Conservation (phyloP, 2,113 vertebrate genomes). For the Ctenomys sociabilis region DNA sequence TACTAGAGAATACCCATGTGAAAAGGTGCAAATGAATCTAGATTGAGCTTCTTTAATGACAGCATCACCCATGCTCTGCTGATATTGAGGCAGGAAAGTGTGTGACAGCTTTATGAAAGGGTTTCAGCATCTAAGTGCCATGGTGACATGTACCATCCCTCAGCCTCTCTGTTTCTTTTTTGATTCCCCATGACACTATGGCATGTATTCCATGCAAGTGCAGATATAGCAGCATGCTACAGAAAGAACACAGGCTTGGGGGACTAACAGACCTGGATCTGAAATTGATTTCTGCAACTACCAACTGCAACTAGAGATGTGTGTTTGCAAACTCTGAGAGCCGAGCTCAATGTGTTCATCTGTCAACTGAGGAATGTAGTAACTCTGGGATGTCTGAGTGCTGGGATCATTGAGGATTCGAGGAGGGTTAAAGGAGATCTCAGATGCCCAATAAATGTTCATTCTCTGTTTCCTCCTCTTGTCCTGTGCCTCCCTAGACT, state of each 20-base stretch:
- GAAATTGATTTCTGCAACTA: neutral
- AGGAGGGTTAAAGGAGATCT: neutral
- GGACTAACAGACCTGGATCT: neutral
- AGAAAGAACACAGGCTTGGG: neutral
- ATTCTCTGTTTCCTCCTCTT: neutral
- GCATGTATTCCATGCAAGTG: neutral
- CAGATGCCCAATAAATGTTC: neutral
- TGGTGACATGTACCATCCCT: neutral
- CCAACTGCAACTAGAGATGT: neutral
- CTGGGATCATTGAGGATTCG: neutral
- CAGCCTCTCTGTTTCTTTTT: neutral
- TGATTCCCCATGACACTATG: neutral
- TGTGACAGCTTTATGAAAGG: neutral
- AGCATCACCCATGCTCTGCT: neutral
- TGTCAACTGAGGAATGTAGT: neutral
- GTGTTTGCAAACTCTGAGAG: neutral
- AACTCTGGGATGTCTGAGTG: neutral
- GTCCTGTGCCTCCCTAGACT: neutral
- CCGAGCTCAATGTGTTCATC: neutral
- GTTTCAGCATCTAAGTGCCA: neutral
- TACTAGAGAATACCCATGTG: neutral
- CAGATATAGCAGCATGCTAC: neutral
- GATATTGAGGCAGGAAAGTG: neutral
- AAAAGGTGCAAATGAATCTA: neutral
- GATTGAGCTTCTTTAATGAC: neutral